Evolutionary conservation across 2,888 invertebrate species (phyloP), one percentile per base, ranked within the genome.

Genomic region (Eugnorisma glareosa): DNA sequence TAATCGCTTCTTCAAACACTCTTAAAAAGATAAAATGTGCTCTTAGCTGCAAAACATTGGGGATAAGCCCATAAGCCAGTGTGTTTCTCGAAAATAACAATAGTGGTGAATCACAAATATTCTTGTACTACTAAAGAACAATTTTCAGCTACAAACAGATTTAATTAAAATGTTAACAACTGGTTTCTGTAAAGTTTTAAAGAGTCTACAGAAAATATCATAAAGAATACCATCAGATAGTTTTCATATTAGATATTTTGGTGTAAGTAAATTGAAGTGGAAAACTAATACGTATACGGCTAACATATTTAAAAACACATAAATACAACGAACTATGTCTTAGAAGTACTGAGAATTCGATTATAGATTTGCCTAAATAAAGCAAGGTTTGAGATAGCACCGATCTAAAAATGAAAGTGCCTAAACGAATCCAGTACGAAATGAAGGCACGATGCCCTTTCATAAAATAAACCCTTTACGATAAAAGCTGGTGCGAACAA

Each of bases 51-150:
- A 77, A 61, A 70, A 54, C 28, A 77, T 61, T 45, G 45, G 37
- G 57, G 59, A 83, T 83, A 77, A 77, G 31, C 31, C 24, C 11
- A 3, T 45, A 82, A 77, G 83, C 68, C 66, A 37, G 69, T 70
- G 77, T 45, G 69, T 69, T 51, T 48, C 83, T 40, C 8, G 43
- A 54, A 71, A 71, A 54, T 40, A 63, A 57, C 35, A 64, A 61
- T 57, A 71, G 83, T 64, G 21, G 48, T 69, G 45, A 48, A 51
- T 66, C 18, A 59, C 59, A 31, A 68, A 40, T 24, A 48, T 48
- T 35, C 8, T 61, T 61, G 40, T 81, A 45, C 35, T 7, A 18
- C 4, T 35, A 8, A 31, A 21, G 1, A 31, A 57, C n/a, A 31
- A 18, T 64, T 48, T 51, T n/a, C n/a, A 54, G 15, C 2, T 11